Evolutionary conservation across 2,888 invertebrate species (phyloP).

Genomic region (Drosophila diplacantha): DNA sequence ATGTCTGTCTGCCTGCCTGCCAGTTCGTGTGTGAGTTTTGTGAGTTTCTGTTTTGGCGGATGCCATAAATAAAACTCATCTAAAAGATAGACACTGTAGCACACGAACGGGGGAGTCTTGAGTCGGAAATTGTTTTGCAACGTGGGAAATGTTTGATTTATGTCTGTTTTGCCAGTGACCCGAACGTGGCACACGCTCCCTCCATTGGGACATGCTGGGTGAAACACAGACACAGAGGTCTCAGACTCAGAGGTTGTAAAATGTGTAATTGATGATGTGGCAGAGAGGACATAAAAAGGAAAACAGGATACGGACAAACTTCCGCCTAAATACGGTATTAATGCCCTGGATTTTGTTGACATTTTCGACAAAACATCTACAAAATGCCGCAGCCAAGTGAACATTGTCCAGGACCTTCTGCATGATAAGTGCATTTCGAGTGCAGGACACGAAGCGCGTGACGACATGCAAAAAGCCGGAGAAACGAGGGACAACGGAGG

Average conservation of each 20-base stretch:
- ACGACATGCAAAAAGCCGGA: constrained; percentile 64
- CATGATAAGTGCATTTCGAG: constrained; percentile 65
- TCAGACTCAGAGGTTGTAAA: constrained; percentile 64
- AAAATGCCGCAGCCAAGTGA: constrained; percentile 51
- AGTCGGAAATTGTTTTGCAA: constrained; percentile 71
- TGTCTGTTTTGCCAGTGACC: constrained; percentile 66
- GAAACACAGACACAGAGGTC: constrained; percentile 18
- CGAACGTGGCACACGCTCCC: constrained; percentile 36
- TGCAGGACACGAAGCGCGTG: constrained; percentile 64
- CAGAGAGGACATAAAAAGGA: constrained; percentile 61
- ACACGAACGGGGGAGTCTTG: constrained; percentile 46
- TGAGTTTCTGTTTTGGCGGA: constrained; percentile 53
- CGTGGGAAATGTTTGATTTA: constrained; percentile 73
- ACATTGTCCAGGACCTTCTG: constrained; percentile 25
- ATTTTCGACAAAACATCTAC: constrained; percentile 70
- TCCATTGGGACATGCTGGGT: neutral
- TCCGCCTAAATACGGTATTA: constrained; percentile 46
- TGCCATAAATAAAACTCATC: constrained; percentile 71
- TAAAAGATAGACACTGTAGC: constrained; percentile 62
- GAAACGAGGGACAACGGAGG: constrained; percentile 12
- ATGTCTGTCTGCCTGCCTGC: constrained; percentile 39
- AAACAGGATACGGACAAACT: constrained; percentile 26
- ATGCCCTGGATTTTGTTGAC: constrained; percentile 63
- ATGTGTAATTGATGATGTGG: constrained; percentile 72
- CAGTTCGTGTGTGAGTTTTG: constrained; percentile 20